phyloP scores from a whole-genome alignment of 2,888 invertebrate genomes.

The Branchipolynoe longqiensis region DNA sequence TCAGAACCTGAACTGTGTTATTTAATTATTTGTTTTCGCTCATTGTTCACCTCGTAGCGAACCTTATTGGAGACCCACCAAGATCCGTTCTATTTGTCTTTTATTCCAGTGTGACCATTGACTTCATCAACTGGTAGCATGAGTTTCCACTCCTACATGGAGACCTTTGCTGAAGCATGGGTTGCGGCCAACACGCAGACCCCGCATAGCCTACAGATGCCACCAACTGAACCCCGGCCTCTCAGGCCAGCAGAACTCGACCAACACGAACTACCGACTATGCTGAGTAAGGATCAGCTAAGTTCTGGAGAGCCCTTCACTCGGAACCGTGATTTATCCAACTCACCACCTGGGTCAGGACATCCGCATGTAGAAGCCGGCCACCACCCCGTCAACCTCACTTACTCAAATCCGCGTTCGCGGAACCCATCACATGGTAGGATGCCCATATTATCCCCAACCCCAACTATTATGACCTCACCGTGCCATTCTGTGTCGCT shows the following conservation, averaged over 20 bases:
- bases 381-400: not conserved
- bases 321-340: not conserved
- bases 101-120: constrained; percentile 5
- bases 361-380: not conserved
- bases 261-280: constrained; percentile 33
- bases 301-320: not conserved
- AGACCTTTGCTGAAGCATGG: constrained; percentile 98
- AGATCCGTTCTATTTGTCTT: not conserved
- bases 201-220: constrained; percentile 4
- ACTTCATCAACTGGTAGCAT: constrained; percentile 3
- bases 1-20: too few species aligned
- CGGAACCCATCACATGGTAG: too few species aligned
- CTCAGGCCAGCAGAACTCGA: not conserved
- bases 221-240: not conserved
- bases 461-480: not conserved
- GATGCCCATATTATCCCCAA: not conserved
- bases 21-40: too few species aligned
- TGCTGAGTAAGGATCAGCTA: constrained; percentile 32
- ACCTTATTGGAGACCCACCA: too few species aligned
- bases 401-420: too few species aligned
- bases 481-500: not conserved
- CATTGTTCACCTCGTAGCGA: too few species aligned
- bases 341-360: not conserved
- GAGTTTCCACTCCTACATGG: constrained; percentile 84
- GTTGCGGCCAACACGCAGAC: constrained; percentile 90